A percentile compares a stretch with the other conserved stretches of the same genome.
Conservation (phyloP, 1,140 invertebrate species). For the Atta colombica region DNA sequence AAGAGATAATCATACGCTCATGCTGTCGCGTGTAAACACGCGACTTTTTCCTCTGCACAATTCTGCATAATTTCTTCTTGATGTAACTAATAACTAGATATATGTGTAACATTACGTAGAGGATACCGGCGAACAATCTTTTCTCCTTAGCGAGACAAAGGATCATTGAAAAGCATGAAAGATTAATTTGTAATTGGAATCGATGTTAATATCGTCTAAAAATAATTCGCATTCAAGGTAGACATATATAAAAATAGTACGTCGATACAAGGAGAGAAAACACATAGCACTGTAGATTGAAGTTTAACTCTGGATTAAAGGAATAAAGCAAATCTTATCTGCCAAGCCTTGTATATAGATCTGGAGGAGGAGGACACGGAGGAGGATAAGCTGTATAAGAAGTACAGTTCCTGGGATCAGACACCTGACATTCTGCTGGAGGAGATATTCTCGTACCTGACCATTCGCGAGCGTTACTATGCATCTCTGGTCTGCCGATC, state of each 20-base stretch:
- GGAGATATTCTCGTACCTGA: constrained; percentile 91
- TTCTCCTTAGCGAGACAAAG: background rate
- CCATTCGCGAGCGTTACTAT: constrained; percentile 90
- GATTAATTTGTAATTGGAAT: constrained; percentile 24
- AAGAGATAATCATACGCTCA: background rate
- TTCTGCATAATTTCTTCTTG: background rate
- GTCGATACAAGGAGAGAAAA: constrained; percentile 12
- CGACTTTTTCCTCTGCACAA: background rate
- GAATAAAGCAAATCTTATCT: constrained; percentile 55
- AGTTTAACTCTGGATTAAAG: background rate
- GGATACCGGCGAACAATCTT: background rate
- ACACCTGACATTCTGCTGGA: constrained; percentile 93
- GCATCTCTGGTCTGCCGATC: constrained; percentile 91
- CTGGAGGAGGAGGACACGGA: constrained; percentile 87
- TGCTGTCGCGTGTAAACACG: background rate
- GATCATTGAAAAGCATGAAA: background rate
- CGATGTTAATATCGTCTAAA: constrained; percentile 57
- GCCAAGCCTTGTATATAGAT: constrained; percentile 88
- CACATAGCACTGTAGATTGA: background rate
- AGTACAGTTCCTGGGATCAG: constrained; percentile 89
- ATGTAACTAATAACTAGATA: background rate
- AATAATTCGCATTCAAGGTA: constrained; percentile 50
- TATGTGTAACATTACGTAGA: background rate
- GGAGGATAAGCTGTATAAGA: constrained; percentile 80
- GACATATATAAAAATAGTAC: constrained; percentile 50